Percentiles rank a stretch among this genome's conserved stretches.
Conservation (phyloP, 2,888 invertebrate species). For the Protodeltote pygarga region DNA sequence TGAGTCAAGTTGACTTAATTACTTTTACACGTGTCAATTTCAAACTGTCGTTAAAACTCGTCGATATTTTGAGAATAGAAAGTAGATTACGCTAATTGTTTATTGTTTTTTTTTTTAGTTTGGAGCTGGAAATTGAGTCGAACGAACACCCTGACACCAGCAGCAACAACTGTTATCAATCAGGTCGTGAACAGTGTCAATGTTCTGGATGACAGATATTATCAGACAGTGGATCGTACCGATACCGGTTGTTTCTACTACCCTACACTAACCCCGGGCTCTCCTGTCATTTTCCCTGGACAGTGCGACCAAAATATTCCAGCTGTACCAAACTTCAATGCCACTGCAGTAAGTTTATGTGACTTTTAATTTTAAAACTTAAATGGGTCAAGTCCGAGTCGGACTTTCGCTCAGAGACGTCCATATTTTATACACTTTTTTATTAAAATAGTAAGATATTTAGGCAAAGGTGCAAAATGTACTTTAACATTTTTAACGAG, state of each 20-base stretch:
- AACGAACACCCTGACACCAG: slow-evolving; percentile 47
- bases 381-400: too few species aligned
- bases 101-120: slow-evolving; percentile 56
- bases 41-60: too few species aligned
- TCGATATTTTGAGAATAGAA: too few species aligned
- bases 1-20: too few species aligned
- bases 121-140: slow-evolving; percentile 74
- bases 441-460: too few species aligned
- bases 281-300: slow-evolving; percentile 64
- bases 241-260: slow-evolving; percentile 68
- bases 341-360: slow-evolving; percentile 55
- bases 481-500: too few species aligned
- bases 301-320: slow-evolving; percentile 66
- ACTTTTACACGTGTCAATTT: too few species aligned
- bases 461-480: too few species aligned
- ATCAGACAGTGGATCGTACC: slow-evolving; percentile 54
- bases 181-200: slow-evolving; percentile 51
- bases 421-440: too few species aligned
- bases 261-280: slow-evolving; percentile 53
- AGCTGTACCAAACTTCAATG: slow-evolving; percentile 64
- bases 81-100: too few species aligned
- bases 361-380: too few species aligned
- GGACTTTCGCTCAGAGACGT: too few species aligned
- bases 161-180: slow-evolving; percentile 54
- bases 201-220: slow-evolving; percentile 64